phyloP scores from a whole-genome alignment of 2,113 vertebrate genomes.

The Mohoua ochrocephala region DNA sequence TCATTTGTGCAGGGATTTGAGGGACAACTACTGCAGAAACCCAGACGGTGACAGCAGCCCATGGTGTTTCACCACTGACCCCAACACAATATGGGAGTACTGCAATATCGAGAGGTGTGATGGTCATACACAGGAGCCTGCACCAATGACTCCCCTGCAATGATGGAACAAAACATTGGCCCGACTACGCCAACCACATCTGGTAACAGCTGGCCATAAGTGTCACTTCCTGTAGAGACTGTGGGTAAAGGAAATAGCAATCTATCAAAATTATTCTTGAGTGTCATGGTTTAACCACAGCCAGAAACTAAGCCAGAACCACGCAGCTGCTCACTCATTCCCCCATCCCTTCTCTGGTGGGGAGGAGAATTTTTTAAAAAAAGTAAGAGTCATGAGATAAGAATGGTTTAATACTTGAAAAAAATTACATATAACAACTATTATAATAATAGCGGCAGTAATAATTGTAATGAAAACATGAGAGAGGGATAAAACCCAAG shows the following conservation, averaged over 20 bases:
- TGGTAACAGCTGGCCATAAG: constrained; percentile 28
- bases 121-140: background rate
- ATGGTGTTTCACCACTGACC: constrained; percentile 93
- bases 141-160: background rate
- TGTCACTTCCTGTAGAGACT: background rate
- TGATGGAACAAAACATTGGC: background rate
- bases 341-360: background rate
- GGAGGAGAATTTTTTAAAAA: background rate
- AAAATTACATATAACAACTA: background rate
- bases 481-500: background rate
- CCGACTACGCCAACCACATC: background rate
- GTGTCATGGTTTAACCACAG: background rate
- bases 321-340: background rate
- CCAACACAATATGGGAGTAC: constrained; percentile 82
- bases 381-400: background rate
- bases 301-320: background rate
- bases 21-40: constrained; percentile 89
- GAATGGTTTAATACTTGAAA: background rate
- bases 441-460: background rate
- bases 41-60: constrained; percentile 85
- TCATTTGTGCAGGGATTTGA: constrained; percentile 78
- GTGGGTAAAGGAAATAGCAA: background rate
- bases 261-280: background rate
- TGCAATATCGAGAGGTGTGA: constrained; percentile 82
- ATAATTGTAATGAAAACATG: background rate